Percentiles rank a stretch among this genome's conserved stretches.
Evolutionary conservation across 2,888 invertebrate genomes (phyloP).

Genomic region (Liposcelis brunnea): DNA sequence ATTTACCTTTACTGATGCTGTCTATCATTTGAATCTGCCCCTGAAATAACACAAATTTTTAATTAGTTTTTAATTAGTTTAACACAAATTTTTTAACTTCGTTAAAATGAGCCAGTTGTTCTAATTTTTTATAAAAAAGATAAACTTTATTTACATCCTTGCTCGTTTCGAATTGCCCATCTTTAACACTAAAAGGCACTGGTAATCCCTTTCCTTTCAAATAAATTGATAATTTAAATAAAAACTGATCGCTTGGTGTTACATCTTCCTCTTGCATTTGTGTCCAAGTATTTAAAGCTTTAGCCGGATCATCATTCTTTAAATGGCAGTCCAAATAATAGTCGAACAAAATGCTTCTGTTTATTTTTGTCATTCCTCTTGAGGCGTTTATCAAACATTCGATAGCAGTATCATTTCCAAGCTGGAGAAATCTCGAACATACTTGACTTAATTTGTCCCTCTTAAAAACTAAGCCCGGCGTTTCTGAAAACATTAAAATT

Average conservation of each 20-base stretch:
- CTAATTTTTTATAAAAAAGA: neutral
- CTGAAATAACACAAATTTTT: too few relatives aligned
- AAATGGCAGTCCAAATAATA: slow-evolving; percentile 56
- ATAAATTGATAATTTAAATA: slow-evolving; percentile 43
- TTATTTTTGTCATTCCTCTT: slow-evolving; percentile 53
- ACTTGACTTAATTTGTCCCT: slow-evolving; percentile 46
- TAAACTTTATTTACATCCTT: slow-evolving; percentile 1
- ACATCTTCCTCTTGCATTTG: slow-evolving; percentile 69
- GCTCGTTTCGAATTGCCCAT: slow-evolving; percentile 10
- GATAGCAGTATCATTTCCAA: slow-evolving; percentile 43
- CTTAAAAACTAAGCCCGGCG: slow-evolving; percentile 56
- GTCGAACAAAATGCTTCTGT: slow-evolving; percentile 56
- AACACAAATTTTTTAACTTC: too few relatives aligned
- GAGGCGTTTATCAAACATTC: slow-evolving; percentile 65
- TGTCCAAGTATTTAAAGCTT: slow-evolving; percentile 64
- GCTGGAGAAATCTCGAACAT: slow-evolving; percentile 39
- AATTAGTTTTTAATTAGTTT: too few relatives aligned
- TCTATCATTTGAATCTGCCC: too few relatives aligned
- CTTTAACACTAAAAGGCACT: slow-evolving; percentile 56
- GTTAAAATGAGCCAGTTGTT: too few relatives aligned
- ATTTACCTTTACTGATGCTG: too few relatives aligned
- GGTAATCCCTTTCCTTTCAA: slow-evolving; percentile 40
- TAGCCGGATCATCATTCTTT: slow-evolving; percentile 45
- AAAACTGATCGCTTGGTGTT: slow-evolving; percentile 48
- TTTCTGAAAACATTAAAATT: slow-evolving; percentile 25